Evolutionary conservation across 1,140 invertebrate species (phyloP).

Genomic region (Brachionus angularis): DNA sequence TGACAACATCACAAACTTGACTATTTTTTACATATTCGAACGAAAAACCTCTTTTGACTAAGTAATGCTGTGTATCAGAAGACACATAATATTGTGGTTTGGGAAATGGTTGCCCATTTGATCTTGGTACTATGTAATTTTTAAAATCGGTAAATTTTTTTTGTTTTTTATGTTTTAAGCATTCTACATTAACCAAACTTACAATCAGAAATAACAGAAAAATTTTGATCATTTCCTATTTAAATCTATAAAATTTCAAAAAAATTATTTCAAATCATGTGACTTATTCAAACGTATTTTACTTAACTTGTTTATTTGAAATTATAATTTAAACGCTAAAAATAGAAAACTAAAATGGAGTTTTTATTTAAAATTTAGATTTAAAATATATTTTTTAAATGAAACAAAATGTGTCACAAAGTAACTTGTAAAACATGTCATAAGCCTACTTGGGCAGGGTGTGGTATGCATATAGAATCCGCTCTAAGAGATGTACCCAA

Average conservation of each 20-base stretch:
- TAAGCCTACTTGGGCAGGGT: slow-evolving; percentile 43
- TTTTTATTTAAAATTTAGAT: too few species aligned
- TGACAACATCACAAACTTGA: slow-evolving; percentile 30
- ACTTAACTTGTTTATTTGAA: too few species aligned
- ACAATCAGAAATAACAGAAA: too few species aligned
- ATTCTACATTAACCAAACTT: background rate
- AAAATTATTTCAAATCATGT: too few species aligned
- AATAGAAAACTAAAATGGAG: too few species aligned
- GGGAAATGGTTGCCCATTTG: background rate
- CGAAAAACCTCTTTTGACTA: background rate
- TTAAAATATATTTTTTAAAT: too few species aligned
- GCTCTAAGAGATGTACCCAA: slow-evolving; percentile 23
- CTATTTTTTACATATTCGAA: slow-evolving; percentile 35
- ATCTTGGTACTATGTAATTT: slow-evolving; percentile 19
- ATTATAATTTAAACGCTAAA: too few species aligned
- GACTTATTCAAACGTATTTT: too few species aligned
- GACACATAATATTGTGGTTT: slow-evolving; percentile 1
- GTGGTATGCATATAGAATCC: slow-evolving; percentile 43
- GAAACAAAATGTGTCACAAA: slow-evolving; percentile 44
- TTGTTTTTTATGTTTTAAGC: background rate
- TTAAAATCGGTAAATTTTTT: background rate
- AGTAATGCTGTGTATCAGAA: background rate
- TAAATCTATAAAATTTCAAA: too few species aligned
- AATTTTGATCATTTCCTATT: too few species aligned
- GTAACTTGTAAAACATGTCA: slow-evolving; percentile 20